These are phyloP conservation scores for Bubo blakistoni DNA, from an alignment of 2,113 vertebrate species.

Conservation along the genomic window DNA sequence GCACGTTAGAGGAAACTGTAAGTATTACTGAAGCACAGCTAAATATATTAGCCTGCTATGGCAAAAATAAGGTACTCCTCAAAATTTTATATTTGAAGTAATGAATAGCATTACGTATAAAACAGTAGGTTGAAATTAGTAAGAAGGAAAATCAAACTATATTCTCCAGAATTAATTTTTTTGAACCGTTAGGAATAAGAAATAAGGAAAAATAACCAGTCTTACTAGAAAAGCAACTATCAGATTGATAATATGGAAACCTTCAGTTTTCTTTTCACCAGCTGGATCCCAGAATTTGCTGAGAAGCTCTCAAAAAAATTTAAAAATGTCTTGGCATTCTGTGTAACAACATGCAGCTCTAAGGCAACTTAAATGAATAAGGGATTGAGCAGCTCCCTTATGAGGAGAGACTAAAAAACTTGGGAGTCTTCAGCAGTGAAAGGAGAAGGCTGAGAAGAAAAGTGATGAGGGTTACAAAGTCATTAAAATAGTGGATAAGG, in stretches of 20 bases:
- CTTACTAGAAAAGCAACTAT: not conserved
- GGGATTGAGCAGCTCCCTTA: not conserved
- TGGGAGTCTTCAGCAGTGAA: not conserved
- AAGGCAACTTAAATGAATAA: not conserved
- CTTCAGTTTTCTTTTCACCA: not conserved
- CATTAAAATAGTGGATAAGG: not conserved
- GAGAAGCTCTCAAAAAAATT: not conserved
- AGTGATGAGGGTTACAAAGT: rapidly evolving
- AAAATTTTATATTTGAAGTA: not conserved
- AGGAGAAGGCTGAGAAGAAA: not conserved
- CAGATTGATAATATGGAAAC: not conserved
- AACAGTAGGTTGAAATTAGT: not conserved
- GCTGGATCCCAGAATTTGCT: not conserved
- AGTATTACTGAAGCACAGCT: not conserved
- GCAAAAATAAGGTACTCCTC: not conserved
- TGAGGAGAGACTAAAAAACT: not conserved
- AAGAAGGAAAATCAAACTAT: not conserved
- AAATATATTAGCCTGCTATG: not conserved
- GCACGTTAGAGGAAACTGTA: not conserved
- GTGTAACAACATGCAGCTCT: not conserved
- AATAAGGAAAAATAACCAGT: not conserved
- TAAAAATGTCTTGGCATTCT: not conserved
- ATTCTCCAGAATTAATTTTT: not conserved
- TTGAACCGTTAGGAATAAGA: not conserved
- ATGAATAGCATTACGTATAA: not conserved